phyloP scores from a whole-genome alignment of 2,888 invertebrate species.

The Platynereis dumerilii region DNA sequence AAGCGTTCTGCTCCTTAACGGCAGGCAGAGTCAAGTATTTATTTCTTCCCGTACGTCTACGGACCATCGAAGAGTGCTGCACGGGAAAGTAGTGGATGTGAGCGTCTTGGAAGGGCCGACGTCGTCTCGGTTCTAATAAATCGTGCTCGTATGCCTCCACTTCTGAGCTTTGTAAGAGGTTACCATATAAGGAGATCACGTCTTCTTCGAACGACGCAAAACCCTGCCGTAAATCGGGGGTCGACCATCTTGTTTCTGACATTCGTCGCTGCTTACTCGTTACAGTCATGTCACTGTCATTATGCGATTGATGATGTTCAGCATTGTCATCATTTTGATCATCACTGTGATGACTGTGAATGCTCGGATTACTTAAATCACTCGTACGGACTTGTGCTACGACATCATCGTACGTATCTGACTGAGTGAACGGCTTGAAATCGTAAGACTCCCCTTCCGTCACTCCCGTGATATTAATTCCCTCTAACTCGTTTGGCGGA shows the following conservation, averaged over 20 bases:
- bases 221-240: constrained; percentile 28
- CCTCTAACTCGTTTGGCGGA: neutral
- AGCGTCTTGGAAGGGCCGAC: constrained; percentile 14
- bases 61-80: neutral
- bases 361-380: neutral
- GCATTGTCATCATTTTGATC: neutral
- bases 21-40: constrained; percentile 23
- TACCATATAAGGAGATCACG: constrained; percentile 17
- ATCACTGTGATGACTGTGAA: too few relatives aligned
- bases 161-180: constrained; percentile 10
- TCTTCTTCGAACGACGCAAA: constrained; percentile 15
- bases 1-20: constrained; percentile 15
- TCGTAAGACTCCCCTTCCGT: constrained; percentile 15
- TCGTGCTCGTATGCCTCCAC: constrained; percentile 10
- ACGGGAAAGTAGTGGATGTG: neutral
- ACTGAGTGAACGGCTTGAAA: neutral
- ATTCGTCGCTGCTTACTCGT: neutral
- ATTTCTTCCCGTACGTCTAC: neutral
- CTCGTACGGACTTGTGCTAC: neutral
- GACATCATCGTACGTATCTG: neutral
- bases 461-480: neutral
- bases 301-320: neutral
- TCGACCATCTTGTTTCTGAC: constrained; percentile 23
- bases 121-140: neutral
- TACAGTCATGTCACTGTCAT: neutral